Base-by-base conservation (phyloP, 2,797 vertebrate species). In the Margarornis squamiger region DNA sequence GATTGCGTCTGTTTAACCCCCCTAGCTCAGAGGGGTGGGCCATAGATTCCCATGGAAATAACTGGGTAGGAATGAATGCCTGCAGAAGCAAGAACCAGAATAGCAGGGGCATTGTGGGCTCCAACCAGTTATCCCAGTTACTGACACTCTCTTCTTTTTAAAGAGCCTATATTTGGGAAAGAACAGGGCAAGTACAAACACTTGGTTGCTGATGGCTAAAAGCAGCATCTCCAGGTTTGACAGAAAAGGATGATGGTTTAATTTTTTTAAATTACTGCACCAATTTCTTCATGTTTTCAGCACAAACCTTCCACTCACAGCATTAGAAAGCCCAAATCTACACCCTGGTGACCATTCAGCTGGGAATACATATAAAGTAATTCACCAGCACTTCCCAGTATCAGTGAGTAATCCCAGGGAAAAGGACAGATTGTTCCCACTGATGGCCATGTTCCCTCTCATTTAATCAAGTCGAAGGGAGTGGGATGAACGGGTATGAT, bases 81-180 rank as follows among this genome's bases (percentile, higher is more conserved):
- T 89, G 83, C 49, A 94, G 83, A 93, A 92, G 63, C 41, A 81
- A 75, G 77, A 95, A 95, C 71, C 62, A 90, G 93, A 95, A 82
- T 10, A 76, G 80, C 94, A 90, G 77, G 29, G 90, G 26, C 26
- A 51, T 5, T 59, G 77, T 30, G 59, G 86, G 39, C 21, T 92
- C 67, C 74, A 78, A 63, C 88, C 67, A 88, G 83, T 82, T 90
- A 87, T 67, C 88, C 84, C 84, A 87, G 93, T 77, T 74, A 90
- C 66, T 30, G 49, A 34, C 63, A 89, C 83, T 4, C 4, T 86
- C 71, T 58, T 57, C 59, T 36, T 63, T 88, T 18, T 29, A 16
- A 66, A 62, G 51, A 78, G 51, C 43, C 3, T 8, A 6, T 10
- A 20, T 72, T 73, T 82, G 27, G 15, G 49, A 14, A 75, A 70